Evolutionary conservation across 2,113 vertebrate species (phyloP).

Genomic region (Hemiprocne comata): DNA sequence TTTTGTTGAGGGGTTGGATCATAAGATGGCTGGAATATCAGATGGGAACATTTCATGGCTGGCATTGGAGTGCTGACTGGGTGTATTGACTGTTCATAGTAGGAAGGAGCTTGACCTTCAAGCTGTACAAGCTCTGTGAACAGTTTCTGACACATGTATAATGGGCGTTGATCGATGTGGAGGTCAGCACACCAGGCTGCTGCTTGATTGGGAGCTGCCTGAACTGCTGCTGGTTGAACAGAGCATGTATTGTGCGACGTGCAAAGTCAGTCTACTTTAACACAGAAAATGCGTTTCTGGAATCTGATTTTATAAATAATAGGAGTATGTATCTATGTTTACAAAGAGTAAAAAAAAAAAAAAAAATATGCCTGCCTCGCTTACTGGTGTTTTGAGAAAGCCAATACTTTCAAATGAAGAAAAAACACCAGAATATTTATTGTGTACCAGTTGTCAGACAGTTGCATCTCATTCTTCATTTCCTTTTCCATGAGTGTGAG

Average conservation of each 20-base stretch:
- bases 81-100: neutral
- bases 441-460: neutral
- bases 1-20: neutral
- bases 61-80: neutral
- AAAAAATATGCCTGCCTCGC: neutral
- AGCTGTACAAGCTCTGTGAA: neutral
- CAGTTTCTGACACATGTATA: neutral
- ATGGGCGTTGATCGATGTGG: neutral
- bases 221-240: neutral
- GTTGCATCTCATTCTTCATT: neutral
- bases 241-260: neutral
- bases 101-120: neutral
- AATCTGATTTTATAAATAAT: neutral
- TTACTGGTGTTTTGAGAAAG: neutral
- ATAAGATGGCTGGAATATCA: neutral
- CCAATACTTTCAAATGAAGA: neutral
- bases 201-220: neutral
- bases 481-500: neutral
- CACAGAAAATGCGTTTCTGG: neutral
- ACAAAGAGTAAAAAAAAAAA: neutral
- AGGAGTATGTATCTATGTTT: neutral
- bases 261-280: neutral
- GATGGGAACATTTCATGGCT: neutral
- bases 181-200: neutral
- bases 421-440: accelerated